phyloP scores from a whole-genome alignment of 23 tunicate species.

The Ciona savignyi region DNA sequence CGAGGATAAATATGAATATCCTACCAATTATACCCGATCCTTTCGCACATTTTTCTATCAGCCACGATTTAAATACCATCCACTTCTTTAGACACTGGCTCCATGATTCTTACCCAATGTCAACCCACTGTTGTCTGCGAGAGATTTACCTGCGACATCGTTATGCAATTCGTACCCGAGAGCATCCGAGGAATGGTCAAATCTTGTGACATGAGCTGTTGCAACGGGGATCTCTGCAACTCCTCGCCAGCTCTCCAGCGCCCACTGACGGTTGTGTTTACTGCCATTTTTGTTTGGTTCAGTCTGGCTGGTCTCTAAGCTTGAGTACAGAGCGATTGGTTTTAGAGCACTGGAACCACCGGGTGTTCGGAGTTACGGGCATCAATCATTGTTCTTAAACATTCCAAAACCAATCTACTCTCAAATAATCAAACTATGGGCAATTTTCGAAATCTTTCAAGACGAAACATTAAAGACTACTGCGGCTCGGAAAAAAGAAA shows the following conservation, averaged over 20 bases:
- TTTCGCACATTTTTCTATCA: too few relatives aligned
- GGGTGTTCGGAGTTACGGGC: too few relatives aligned
- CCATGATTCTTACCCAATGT: conserved; percentile 10
- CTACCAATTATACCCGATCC: too few relatives aligned
- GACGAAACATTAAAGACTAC: too few relatives aligned
- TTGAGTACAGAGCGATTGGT: too few relatives aligned
- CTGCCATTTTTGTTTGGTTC: background rate
- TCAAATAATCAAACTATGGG: background rate
- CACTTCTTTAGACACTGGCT: conserved; percentile 5
- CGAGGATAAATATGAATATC: too few relatives aligned
- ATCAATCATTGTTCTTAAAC: background rate
- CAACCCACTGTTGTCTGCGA: conserved; percentile 23
- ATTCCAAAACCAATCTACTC: background rate
- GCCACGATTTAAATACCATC: too few relatives aligned
- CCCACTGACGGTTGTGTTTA: background rate
- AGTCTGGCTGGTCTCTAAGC: too few relatives aligned
- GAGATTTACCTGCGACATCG: conserved; percentile 22
- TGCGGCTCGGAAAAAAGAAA: too few relatives aligned
- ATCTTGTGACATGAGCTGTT: conserved; percentile 21
- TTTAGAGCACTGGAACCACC: too few relatives aligned
- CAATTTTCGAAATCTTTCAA: too few relatives aligned
- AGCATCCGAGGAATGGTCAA: conserved; percentile 14
- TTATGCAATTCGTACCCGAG: conserved; percentile 14
- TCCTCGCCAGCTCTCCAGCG: background rate
- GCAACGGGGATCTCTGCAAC: conserved; percentile 32